Evolutionary conservation across 2,113 vertebrate species (phyloP).

Genomic region (Oreotrochilus melanogaster): DNA sequence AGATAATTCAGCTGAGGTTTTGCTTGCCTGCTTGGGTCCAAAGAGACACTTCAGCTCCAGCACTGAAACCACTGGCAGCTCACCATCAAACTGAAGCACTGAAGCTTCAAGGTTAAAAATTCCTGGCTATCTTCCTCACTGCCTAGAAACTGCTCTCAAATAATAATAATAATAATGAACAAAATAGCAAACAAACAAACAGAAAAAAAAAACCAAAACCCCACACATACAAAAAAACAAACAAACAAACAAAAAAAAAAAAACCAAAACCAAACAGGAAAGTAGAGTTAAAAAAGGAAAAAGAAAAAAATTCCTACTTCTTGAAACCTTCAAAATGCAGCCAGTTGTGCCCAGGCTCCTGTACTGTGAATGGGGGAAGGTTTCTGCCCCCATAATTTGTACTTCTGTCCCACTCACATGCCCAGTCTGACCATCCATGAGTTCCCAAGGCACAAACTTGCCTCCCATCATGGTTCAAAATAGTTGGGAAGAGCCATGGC

Average conservation of each 20-base stretch:
- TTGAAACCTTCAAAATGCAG: not conserved
- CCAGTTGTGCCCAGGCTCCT: accelerated
- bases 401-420: not conserved
- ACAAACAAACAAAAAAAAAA: too few relatives aligned
- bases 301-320: not conserved
- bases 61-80: not conserved
- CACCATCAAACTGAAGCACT: not conserved
- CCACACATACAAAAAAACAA: too few relatives aligned
- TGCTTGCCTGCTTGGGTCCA: not conserved
- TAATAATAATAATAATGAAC: not conserved
- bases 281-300: not conserved
- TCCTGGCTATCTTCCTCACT: not conserved
- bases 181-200: too few relatives aligned
- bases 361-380: not conserved
- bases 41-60: not conserved
- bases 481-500: accelerated
- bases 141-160: not conserved
- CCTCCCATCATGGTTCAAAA: not conserved
- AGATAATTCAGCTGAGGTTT: not conserved
- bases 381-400: not conserved
- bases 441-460: not conserved
- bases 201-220: too few relatives aligned
- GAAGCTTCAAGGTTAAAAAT: conserved; percentile 13
- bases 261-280: too few relatives aligned
- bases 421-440: not conserved